Percentiles rank a stretch among this genome's conserved stretches.
Evolutionary conservation across 2,113 vertebrate genomes (phyloP).

Genomic region (Muntiacus muntjak): DNA sequence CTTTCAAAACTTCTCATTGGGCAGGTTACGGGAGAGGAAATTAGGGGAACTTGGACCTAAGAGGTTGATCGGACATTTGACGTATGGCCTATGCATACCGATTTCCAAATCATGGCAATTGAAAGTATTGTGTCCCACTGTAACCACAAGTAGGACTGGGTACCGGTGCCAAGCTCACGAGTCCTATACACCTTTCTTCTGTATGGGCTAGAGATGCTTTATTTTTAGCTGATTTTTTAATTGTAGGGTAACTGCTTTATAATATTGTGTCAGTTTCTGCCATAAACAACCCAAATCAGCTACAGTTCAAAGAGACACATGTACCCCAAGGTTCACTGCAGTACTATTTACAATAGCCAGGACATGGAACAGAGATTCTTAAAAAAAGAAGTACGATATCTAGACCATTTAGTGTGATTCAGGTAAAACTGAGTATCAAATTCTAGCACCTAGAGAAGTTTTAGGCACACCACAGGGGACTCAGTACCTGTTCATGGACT

Average conservation of each 20-base stretch:
- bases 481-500: no score
- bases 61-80: background rate
- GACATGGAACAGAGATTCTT: background rate
- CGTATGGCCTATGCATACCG: background rate
- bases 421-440: background rate
- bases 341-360: background rate
- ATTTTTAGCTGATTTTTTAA: background rate
- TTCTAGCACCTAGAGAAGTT: background rate
- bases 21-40: background rate
- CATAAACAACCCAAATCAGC: background rate
- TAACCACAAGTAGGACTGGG: background rate
- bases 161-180: background rate
- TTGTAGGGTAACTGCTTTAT: background rate
- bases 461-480: no score
- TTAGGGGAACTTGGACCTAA: background rate
- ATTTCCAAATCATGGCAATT: background rate
- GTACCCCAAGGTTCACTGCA: background rate
- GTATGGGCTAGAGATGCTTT: background rate
- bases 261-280: background rate
- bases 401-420: background rate
- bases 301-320: background rate
- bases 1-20: background rate
- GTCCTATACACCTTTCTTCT: background rate
- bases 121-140: background rate
- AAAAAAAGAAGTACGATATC: rapidly evolving